Conservation (phyloP, 2,888 invertebrate genomes). For the Metellina segmentata region DNA sequence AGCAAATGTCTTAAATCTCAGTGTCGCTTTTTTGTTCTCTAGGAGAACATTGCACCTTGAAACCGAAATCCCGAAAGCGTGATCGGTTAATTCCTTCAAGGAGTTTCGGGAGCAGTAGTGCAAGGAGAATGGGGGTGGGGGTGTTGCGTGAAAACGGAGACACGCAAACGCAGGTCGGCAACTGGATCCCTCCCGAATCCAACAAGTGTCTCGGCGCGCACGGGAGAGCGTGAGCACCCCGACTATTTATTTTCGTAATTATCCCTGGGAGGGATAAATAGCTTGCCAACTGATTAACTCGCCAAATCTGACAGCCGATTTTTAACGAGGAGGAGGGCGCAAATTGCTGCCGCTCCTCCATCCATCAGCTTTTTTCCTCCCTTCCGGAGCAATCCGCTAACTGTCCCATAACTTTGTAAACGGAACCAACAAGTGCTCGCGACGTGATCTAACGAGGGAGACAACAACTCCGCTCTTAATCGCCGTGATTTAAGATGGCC, state of each 20-base stretch:
- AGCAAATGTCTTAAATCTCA: no score
- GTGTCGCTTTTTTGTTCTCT: no score
- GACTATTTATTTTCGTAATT: slow-evolving; percentile 76
- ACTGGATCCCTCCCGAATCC: slow-evolving; percentile 55
- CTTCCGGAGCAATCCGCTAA: slow-evolving; percentile 51
- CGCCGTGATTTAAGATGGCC: slow-evolving; percentile 72
- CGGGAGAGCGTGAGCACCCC: slow-evolving; percentile 35
- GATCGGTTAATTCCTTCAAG: not conserved
- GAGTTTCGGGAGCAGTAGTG: not conserved
- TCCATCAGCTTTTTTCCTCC: slow-evolving; percentile 44
- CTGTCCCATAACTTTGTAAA: slow-evolving; percentile 77
- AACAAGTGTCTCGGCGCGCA: slow-evolving; percentile 64
- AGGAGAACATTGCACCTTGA: no score
- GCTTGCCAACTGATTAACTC: slow-evolving; percentile 75
- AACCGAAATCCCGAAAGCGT: not conserved
- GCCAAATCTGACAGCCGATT: slow-evolving; percentile 74
- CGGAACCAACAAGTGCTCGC: slow-evolving; percentile 75
- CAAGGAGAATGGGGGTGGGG: not conserved
- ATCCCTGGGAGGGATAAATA: slow-evolving; percentile 63
- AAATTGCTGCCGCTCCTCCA: slow-evolving; percentile 70
- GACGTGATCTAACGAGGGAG: slow-evolving; percentile 74
- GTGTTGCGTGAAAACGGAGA: slow-evolving; percentile 35
- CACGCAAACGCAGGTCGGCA: slow-evolving; percentile 63
- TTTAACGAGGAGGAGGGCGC: slow-evolving; percentile 72
- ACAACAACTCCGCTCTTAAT: slow-evolving; percentile 64